Evolutionary conservation across 2,113 vertebrate species (phyloP).

Genomic region (Glaucomys volans): DNA sequence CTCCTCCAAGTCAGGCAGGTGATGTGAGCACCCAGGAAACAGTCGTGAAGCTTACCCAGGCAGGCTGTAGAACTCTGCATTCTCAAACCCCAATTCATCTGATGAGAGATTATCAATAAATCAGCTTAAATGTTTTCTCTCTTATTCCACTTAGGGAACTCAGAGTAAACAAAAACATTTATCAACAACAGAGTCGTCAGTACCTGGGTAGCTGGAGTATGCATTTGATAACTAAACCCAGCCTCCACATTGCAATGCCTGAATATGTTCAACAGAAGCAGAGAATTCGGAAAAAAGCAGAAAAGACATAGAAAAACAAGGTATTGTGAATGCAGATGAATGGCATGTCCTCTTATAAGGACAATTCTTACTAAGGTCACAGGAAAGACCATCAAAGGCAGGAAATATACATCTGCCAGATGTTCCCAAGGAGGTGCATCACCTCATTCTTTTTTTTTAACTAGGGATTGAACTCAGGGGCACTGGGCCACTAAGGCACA

Average conservation of each 20-base stretch:
- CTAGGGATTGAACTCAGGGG: no score
- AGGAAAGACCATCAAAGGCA: slow-evolving; percentile 49
- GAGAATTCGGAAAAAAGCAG: background rate
- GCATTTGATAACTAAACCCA: background rate
- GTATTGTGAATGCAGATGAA: background rate
- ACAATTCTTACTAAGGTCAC: slow-evolving; percentile 53
- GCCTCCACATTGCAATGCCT: background rate
- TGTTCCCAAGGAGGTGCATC: slow-evolving; percentile 40
- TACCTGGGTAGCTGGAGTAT: background rate
- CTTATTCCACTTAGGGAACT: background rate
- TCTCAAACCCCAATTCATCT: background rate
- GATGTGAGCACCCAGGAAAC: background rate
- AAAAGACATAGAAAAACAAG: background rate
- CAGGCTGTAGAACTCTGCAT: background rate
- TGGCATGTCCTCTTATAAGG: background rate
- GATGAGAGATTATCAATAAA: slow-evolving; percentile 56
- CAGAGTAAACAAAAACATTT: slow-evolving; percentile 13
- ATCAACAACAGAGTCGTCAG: slow-evolving; percentile 8
- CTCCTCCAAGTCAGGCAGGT: background rate
- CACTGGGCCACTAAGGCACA: no score
- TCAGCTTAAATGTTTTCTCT: slow-evolving; percentile 49
- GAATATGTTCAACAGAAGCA: background rate
- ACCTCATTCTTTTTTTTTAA: no score
- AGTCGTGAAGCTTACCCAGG: background rate
- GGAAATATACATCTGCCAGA: slow-evolving; percentile 51